Evolutionary conservation across 1,140 invertebrate genomes (phyloP).

Genomic region (Dreissena rostriformis): DNA sequence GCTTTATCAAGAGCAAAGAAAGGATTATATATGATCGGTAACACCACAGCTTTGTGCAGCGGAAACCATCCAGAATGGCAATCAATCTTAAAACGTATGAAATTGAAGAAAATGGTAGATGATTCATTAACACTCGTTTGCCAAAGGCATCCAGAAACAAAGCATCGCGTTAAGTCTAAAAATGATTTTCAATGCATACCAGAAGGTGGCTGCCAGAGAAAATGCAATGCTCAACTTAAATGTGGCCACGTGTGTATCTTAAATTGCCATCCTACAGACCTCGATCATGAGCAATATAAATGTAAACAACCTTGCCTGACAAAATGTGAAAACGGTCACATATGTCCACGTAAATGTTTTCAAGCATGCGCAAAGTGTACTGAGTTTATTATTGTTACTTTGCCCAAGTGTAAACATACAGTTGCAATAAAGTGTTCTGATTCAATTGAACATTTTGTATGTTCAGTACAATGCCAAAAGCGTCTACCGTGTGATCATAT

Average conservation of each 20-base stretch:
- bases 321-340: conserved; percentile 83
- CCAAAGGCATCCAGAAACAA: conserved; percentile 76
- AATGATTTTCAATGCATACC: conserved; percentile 74
- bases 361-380: background rate
- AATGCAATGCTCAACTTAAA: conserved; percentile 69
- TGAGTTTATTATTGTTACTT: background rate
- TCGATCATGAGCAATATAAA: conserved; percentile 57
- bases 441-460: background rate
- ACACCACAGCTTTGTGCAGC: conserved; percentile 84
- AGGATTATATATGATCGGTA: conserved; percentile 87
- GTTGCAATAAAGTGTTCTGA: background rate
- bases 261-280: conserved; percentile 65
- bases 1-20: conserved; percentile 90
- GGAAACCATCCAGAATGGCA: conserved; percentile 77
- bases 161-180: conserved; percentile 45
- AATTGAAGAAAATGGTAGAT: conserved; percentile 54
- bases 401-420: background rate
- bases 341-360: conserved; percentile 59
- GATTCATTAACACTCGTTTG: conserved; percentile 76
- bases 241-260: conserved; percentile 75
- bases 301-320: conserved; percentile 73
- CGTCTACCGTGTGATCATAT: background rate
- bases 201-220: conserved; percentile 75
- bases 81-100: conserved; percentile 69
- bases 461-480: background rate